Percentiles rank a stretch among this genome's conserved stretches.
Evolutionary conservation across 2,113 vertebrate genomes (phyloP).

Genomic region (Ciconia maguari): DNA sequence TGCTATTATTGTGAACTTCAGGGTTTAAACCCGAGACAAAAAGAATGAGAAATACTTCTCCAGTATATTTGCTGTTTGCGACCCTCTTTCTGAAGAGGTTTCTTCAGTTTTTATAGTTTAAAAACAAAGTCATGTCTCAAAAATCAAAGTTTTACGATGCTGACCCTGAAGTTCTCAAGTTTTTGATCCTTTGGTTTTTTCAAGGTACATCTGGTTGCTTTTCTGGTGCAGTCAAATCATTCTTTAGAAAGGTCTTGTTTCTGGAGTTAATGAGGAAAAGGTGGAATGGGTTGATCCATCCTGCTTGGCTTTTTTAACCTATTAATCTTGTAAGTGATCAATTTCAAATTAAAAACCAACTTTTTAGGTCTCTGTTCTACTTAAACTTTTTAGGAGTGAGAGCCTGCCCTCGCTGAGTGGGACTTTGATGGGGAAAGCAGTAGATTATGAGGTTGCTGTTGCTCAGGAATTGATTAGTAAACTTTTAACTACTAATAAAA

Average conservation of each 20-base stretch:
- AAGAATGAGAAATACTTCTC: not conserved
- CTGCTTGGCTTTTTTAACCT: constrained; percentile 14
- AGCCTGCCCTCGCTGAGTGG: constrained; percentile 31
- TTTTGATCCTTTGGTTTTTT: not conserved
- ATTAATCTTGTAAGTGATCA: not conserved
- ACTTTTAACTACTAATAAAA: constrained; percentile 67
- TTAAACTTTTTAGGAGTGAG: not conserved
- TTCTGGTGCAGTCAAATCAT: not conserved
- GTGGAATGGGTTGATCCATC: not conserved
- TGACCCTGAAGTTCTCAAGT: constrained; percentile 23
- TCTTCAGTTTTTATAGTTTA: not conserved
- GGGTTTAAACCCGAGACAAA: not conserved
- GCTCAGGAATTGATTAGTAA: constrained; percentile 71
- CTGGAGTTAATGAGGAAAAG: constrained; percentile 11
- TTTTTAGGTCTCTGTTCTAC: constrained; percentile 33
- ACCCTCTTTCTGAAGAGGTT: not conserved
- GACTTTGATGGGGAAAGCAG: constrained; percentile 27
- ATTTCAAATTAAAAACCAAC: not conserved
- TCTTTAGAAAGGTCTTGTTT: not conserved
- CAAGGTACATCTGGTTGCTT: not conserved
- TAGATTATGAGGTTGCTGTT: constrained; percentile 56
- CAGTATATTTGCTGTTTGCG: not conserved
- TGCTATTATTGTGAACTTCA: constrained; percentile 38
- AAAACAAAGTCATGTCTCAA: not conserved
- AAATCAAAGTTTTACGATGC: fast-evolving